A percentile compares a stretch with the other conserved stretches of the same genome.
These are phyloP conservation scores for Eustalomyia histrio DNA, from an alignment of 2,888 invertebrate species.

Conservation along the genomic window DNA sequence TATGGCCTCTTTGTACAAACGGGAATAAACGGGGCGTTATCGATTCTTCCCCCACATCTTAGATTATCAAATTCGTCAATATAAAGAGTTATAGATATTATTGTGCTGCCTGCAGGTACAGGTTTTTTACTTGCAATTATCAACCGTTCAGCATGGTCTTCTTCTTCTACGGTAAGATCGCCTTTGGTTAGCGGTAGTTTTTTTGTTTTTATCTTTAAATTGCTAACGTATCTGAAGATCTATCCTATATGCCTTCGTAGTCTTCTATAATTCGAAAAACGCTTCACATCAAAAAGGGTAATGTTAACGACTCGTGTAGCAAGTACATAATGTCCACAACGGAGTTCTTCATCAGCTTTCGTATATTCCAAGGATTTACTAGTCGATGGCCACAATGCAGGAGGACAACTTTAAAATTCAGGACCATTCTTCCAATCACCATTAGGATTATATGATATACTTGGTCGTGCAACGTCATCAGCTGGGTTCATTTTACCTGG, in stretches of 20 bases:
- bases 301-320: no score
- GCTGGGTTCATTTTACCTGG: conserved; percentile 48
- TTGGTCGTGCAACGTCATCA: conserved; percentile 40
- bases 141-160: conserved; percentile 1
- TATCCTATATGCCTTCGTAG: not conserved
- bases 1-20: no score
- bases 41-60: conserved; percentile 29
- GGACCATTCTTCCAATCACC: conserved; percentile 31
- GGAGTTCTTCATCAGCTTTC: no score
- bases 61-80: conserved; percentile 26
- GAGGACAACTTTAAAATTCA: conserved; percentile 25
- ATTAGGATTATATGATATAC: not conserved
- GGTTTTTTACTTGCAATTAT: not conserved
- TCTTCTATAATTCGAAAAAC: not conserved
- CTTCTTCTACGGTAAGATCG: conserved; percentile 13
- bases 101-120: not conserved
- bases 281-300: not conserved
- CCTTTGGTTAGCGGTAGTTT: not conserved
- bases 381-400: conserved; percentile 27
- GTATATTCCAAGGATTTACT: conserved; percentile 6
- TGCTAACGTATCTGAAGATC: not conserved
- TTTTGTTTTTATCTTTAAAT: not conserved
- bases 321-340: no score
- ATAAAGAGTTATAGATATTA: not conserved
- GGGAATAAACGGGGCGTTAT: conserved; percentile 3